Evolutionary conservation across 2,797 vertebrate genomes (phyloP), one percentile per base, ranked within the genome.

Genomic region (Acanthopagrus latus): DNA sequence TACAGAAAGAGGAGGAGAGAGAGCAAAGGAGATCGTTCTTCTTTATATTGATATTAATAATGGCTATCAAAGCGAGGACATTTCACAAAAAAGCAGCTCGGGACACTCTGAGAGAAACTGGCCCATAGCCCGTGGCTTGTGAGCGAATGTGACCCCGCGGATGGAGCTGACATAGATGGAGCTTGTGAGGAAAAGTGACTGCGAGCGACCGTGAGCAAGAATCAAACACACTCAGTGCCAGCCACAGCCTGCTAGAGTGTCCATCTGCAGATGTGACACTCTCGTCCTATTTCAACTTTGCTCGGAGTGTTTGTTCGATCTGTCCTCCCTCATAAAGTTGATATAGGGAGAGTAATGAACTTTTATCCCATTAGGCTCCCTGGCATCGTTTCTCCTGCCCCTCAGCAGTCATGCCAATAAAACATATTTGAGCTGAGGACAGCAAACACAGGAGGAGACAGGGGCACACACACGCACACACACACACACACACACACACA

Each of bases 291-390:
- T 88, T 86, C 71, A 87, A 86, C 87, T 85, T 71, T 65, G 70
- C 74, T 81, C 7, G 0, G 64, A 83, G 80, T 78, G 83, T 84
- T 88, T 86, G 85, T 92, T 89, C 74, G 75, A 87, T 90, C 71
- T 74, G 84, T 77, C 82, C 76, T 87, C 77, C 58, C 70, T 87
- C 82, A 85, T 89, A 88, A 91, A 85, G 86, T 64, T 89, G 85
- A 93, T 88, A 72, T 82, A 90, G 64, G 68, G 64, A 86, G 79
- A 81, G 84, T 87, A 91, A 92, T 91, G 72, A 92, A 91, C 86
- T 87, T 91, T 91, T 86, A 88, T 90, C 69, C 86, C 76, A 89
- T 93, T 91, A 90, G 74, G 64, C 71, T 80, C 67, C 71, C 82
- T 75, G 88, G 83, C 89, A 74, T 80, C 68, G 44, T 81, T 90